Percentiles rank a stretch among this genome's conserved stretches.
Evolutionary conservation across 2,797 vertebrate genomes (phyloP).

Genomic region (Xiphophorus birchmanni): DNA sequence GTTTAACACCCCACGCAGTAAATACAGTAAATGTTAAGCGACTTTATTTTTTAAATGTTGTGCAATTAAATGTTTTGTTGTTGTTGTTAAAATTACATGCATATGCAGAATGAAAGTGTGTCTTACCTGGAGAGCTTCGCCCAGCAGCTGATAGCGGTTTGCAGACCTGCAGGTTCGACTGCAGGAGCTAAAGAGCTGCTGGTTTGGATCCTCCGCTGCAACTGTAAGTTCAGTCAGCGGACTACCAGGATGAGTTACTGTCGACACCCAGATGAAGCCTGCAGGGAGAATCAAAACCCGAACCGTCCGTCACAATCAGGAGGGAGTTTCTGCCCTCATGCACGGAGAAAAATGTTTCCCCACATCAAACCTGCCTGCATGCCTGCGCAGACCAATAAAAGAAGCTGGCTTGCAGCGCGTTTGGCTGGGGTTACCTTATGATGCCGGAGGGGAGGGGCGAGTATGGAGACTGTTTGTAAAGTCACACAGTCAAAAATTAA

Average conservation of each 20-base stretch:
- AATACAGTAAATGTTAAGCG: not conserved
- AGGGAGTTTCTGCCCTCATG: constrained; percentile 13
- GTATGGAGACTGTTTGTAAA: not conserved
- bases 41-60: not conserved
- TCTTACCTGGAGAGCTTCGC: constrained; percentile 45
- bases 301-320: constrained; percentile 34
- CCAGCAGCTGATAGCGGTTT: not conserved
- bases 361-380: not conserved
- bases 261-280: constrained; percentile 30
- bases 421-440: not conserved
- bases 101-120: not conserved
- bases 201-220: not conserved
- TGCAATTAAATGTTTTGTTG: not conserved
- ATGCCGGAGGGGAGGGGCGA: not conserved
- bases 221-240: constrained; percentile 4
- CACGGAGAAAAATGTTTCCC: not conserved
- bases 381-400: not conserved
- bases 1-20: not conserved
- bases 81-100: not conserved
- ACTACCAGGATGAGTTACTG: constrained; percentile 2
- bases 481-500: too few species aligned
- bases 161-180: constrained; percentile 23
- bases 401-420: not conserved
- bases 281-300: constrained; percentile 11
- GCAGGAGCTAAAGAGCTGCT: not conserved